Base-by-base conservation (phyloP, 2,797 vertebrate species). In the Ctenosaura bakeri region DNA sequence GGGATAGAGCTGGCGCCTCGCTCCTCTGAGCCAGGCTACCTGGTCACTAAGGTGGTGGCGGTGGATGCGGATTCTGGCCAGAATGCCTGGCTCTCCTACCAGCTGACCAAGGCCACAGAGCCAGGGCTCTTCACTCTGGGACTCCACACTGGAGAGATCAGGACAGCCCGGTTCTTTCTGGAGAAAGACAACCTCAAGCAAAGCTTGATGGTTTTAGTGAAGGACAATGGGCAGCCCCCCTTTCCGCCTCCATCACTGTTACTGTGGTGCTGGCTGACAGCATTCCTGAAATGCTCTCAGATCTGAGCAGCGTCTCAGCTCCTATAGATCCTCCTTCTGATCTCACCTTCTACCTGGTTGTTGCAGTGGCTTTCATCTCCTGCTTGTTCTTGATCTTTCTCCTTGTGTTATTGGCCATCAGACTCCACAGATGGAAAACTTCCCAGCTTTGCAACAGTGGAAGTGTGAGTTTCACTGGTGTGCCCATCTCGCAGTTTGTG, bases 1-100 rank as follows among this genome's bases (percentile, higher is more conserved):
- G 95, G 95, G 0, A 90, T 96, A 59, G 96, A 96, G n/a, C 78
- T 96, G 88, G 94, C 93, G 0, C 96, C 96, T 10, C 94, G 84
- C 0, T 95, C 95, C 91, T 2, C 97, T 97, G 82, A 86, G 22
- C 84, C 84, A 0, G 94, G 95, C 0, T 95, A 95, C 50, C 85
- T 96, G n/a, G 93, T 96, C 1, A 96, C 94, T 35, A 96, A 95
- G 73, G 92, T 86, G n/a, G 84, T 86, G 69, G 84, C 69, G 0
- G 84, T 86, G 50, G 84, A 93, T 91, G 90, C 24, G 42, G 96
- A 95, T 92, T 94, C 94, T 0, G 90, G 96, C 0, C 95, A 96
- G 88, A 96, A 95, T 0, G 89, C 95, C 62, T 95, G 96, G 92
- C 86, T 96, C 35, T 94, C 94, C 29, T 96, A 94, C 54, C 83